Percentiles rank a stretch among this genome's conserved stretches.
phyloP scores from a whole-genome alignment of 2,888 invertebrate species.

The Loripinus fragilis region DNA sequence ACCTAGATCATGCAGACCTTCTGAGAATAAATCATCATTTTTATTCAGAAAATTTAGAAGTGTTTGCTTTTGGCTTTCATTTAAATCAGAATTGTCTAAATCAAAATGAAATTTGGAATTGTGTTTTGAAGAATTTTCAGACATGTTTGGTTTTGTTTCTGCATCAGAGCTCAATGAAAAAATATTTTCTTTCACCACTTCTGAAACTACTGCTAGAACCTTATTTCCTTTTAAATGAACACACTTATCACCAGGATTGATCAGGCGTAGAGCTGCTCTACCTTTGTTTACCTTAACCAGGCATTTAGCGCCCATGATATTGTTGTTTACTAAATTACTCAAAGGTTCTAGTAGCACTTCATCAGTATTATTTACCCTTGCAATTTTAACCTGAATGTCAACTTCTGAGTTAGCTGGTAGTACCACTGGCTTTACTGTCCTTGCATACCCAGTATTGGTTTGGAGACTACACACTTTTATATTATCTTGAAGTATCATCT shows the following conservation, averaged over 20 bases:
- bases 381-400: slow-evolving; percentile 31
- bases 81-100: slow-evolving; percentile 28
- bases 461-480: slow-evolving; percentile 23
- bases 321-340: slow-evolving; percentile 19
- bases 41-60: slow-evolving; percentile 28
- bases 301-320: slow-evolving; percentile 44
- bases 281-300: slow-evolving; percentile 35
- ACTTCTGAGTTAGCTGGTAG: slow-evolving; percentile 29
- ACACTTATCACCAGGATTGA: slow-evolving; percentile 32
- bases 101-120: slow-evolving; percentile 3
- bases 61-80: slow-evolving; percentile 24
- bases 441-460: slow-evolving; percentile 27
- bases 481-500: slow-evolving; percentile 22
- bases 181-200: background rate
- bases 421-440: slow-evolving; percentile 20
- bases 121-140: background rate
- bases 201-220: slow-evolving; percentile 29
- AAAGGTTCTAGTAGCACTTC: slow-evolving; percentile 39
- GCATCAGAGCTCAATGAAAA: background rate
- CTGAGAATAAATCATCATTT: slow-evolving; percentile 48
- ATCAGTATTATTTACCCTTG: slow-evolving; percentile 1
- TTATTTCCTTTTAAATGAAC: slow-evolving; percentile 38
- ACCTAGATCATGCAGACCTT: slow-evolving; percentile 46
- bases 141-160: background rate
- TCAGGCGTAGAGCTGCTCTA: slow-evolving; percentile 25